phyloP scores from a whole-genome alignment of 2,888 invertebrate genomes.

The Spilarctia lutea region DNA sequence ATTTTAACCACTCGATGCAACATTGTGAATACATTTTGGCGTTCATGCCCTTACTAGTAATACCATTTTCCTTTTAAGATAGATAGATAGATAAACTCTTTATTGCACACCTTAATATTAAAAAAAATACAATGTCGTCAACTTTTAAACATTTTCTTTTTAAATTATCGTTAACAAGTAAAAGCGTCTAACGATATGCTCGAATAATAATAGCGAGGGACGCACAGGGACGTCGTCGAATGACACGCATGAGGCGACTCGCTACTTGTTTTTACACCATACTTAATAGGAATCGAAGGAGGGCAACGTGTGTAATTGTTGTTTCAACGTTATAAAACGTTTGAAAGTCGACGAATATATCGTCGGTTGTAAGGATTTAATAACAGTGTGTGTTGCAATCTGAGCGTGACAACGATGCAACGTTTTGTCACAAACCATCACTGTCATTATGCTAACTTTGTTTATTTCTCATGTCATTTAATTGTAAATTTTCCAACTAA shows the following conservation, averaged over 20 bases:
- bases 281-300: slow-evolving; percentile 61
- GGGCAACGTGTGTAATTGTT: slow-evolving; percentile 70
- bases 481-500: slow-evolving; percentile 26
- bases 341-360: slow-evolving; percentile 69
- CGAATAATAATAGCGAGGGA: slow-evolving; percentile 62
- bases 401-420: slow-evolving; percentile 49
- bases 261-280: slow-evolving; percentile 68
- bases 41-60: slow-evolving; percentile 55
- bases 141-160: slow-evolving; percentile 60
- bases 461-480: slow-evolving; percentile 36
- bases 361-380: slow-evolving; percentile 60
- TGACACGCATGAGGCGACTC: slow-evolving; percentile 66
- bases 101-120: no score
- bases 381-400: slow-evolving; percentile 53
- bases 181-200: slow-evolving; percentile 66
- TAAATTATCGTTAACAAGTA: slow-evolving; percentile 53
- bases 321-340: slow-evolving; percentile 58
- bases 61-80: slow-evolving; percentile 60
- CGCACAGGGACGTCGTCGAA: slow-evolving; percentile 54
- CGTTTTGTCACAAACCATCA: slow-evolving; percentile 38
- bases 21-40: slow-evolving; percentile 56
- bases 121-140: no score
- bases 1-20: slow-evolving; percentile 46
- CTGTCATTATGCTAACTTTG: slow-evolving; percentile 40
- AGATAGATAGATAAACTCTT: no score